A percentile compares a stretch with the other conserved stretches of the same genome.
Conservation (phyloP, 2,797 vertebrate genomes). For the Myripristis murdjan region DNA sequence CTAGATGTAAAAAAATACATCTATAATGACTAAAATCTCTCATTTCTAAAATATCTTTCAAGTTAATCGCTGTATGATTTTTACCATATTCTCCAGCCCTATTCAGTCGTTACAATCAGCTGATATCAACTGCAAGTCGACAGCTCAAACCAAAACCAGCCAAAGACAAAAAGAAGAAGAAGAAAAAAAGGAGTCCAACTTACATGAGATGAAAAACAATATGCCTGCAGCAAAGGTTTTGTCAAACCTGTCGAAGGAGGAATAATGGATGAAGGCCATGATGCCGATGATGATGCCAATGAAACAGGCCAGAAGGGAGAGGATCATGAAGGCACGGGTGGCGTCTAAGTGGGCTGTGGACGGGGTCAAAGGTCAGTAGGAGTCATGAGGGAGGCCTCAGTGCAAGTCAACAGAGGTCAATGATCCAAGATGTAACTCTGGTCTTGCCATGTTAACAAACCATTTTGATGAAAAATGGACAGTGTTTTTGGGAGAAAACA, state of each 20-base stretch:
- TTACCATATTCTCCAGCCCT: too few relatives aligned
- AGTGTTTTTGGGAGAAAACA: neutral
- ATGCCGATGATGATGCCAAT: conserved; percentile 84
- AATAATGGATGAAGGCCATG: conserved; percentile 87
- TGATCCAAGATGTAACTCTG: conserved; percentile 14
- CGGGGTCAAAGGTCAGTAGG: conserved; percentile 64
- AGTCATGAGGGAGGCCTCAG: conserved; percentile 41
- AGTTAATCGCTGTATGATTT: too few relatives aligned
- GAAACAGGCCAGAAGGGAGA: conserved; percentile 84
- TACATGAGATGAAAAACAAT: conserved; percentile 87
- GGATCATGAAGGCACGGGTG: conserved; percentile 84
- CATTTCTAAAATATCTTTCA: too few relatives aligned
- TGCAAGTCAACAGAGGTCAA: conserved; percentile 15
- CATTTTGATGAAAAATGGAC: neutral
- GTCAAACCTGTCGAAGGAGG: conserved; percentile 84
- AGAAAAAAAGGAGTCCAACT: conserved; percentile 58
- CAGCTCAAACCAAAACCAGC: conserved; percentile 4
- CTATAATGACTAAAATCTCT: too few relatives aligned
- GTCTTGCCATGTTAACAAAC: conserved; percentile 11
- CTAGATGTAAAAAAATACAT: too few relatives aligned
- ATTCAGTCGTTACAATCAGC: conserved; percentile 17
- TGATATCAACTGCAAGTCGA: conserved; percentile 8
- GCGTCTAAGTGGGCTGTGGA: conserved; percentile 82
- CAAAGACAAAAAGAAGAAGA: neutral
- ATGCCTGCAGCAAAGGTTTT: conserved; percentile 87